These are phyloP conservation scores for Anolis apletophallus DNA, from an alignment of 2,797 vertebrate genomes.

Conservation along the genomic window DNA sequence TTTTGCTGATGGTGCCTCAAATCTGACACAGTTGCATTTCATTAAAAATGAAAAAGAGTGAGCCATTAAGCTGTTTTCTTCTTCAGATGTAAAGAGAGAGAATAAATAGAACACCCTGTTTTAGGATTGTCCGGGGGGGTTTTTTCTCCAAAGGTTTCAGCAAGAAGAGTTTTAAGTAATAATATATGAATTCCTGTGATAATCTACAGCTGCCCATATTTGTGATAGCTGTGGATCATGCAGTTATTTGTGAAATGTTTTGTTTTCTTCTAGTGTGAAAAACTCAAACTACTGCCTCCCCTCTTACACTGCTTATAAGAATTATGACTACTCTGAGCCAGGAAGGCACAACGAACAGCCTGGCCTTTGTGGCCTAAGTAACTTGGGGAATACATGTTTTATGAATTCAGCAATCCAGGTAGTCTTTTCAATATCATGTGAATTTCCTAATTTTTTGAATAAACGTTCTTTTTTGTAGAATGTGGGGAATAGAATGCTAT, in stretches of 20 bases:
- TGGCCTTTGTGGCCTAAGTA: conserved; percentile 96
- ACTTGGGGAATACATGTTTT: conserved; percentile 98
- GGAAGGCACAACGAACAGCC: conserved; percentile 91
- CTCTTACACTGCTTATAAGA: conserved; percentile 94
- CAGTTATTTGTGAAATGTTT: conserved; percentile 68
- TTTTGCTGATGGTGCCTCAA: conserved; percentile 92
- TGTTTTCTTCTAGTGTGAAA: conserved; percentile 89
- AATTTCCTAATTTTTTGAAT: conserved; percentile 46
- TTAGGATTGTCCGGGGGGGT: conserved; percentile 15
- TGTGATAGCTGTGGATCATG: conserved; percentile 6
- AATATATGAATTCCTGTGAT: conserved; percentile 44
- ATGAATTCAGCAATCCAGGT: conserved; percentile 99
- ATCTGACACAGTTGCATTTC: conserved; percentile 84
- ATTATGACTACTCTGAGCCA: conserved; percentile 94
- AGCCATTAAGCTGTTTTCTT: conserved; percentile 75
- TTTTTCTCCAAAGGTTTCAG: background rate
- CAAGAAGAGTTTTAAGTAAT: conserved; percentile 32
- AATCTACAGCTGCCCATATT: conserved; percentile 23
- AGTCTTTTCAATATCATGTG: conserved; percentile 68
- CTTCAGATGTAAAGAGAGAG: conserved; percentile 75
- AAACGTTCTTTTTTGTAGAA: background rate
- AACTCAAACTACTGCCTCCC: conserved; percentile 96
- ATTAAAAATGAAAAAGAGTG: conserved; percentile 82
- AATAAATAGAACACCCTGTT: conserved; percentile 47
- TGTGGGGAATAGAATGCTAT: background rate